A percentile compares a stretch with the other conserved stretches of the same genome.
Conservation (phyloP, 2,113 vertebrate genomes). For the Lethenteron camtschaticum region DNA sequence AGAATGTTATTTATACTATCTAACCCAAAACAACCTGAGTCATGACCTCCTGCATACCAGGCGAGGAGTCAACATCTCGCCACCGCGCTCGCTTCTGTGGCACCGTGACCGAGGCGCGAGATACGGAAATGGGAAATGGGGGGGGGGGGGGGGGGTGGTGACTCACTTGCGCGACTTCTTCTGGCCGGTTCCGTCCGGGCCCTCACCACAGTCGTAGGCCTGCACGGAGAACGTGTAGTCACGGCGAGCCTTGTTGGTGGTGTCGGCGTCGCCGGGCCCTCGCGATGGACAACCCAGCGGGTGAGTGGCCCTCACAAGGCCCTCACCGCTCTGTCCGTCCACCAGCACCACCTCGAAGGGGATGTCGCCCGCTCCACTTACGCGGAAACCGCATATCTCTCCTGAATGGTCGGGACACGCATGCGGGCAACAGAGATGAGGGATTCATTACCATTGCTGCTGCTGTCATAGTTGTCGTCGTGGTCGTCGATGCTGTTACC, state of each 20-base stretch:
- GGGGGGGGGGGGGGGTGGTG: not conserved
- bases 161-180: conserved; percentile 98
- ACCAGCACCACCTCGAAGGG: conserved; percentile 91
- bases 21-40: too few relatives aligned
- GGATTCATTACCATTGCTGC: too few relatives aligned
- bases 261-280: conserved; percentile 21
- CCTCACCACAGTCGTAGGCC: conserved; percentile 84
- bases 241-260: not conserved
- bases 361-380: conserved; percentile 62
- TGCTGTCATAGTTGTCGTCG: too few relatives aligned
- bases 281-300: conserved; percentile 86
- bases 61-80: too few relatives aligned
- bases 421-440: too few relatives aligned
- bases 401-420: conserved; percentile 22
- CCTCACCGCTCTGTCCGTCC: conserved; percentile 87
- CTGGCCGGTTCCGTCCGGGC: conserved; percentile 47
- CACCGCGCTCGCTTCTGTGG: too few relatives aligned
- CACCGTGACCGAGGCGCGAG: too few relatives aligned
- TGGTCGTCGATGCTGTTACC: too few relatives aligned
- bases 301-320: conserved; percentile 60
- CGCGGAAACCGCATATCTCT: conserved; percentile 96
- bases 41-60: too few relatives aligned
- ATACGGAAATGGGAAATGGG: too few relatives aligned
- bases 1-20: too few relatives aligned
- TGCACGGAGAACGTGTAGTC: conserved; percentile 88